Base-by-base conservation (phyloP, 2,888 invertebrate species). In the Agonopterix heracliana region DNA sequence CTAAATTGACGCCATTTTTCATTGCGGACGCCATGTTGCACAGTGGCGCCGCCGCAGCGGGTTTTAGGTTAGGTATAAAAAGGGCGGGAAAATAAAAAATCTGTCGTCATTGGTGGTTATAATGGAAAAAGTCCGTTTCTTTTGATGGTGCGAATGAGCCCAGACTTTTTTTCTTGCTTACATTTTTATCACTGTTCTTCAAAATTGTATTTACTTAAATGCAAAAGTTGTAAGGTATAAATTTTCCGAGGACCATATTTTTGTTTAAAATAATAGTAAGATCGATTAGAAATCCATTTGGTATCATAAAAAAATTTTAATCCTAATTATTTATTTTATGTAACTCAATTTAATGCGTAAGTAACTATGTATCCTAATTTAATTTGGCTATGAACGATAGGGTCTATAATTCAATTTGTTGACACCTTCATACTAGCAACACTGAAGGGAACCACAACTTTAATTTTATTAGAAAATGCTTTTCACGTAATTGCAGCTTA, bases 1-100 rank as follows among this genome's bases (percentile, higher is more conserved):
- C 70, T 75, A 86, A 86, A 87, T 87, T 80, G 85, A 68, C 74
- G 78, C 76, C 74, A 85, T 87, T 82, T 83, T 79, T 86, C 83
- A 84, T 79, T 76, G 72, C 63, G 73, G 68, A 68, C 61, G 74
- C 81, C 81, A 78, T 78, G 67, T 76, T 78, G 76, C 71, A 60
- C 71, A 63, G 70, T 61, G 65, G 70, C 66, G 68, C 67, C 63
- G 50, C 67, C 58, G 57, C 59, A 60, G 60, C 54, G 49, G 50
- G 44, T 45, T 14, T 41, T 41, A 3, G 44, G 10, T 42, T 38
- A 34, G 12, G 9, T 44, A 41, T 46, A 53, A 53, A 49, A 48
- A 47, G 13, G 42, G 48, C 42, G 41, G 36, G 46, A 53, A 53
- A 53, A 38, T 42, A 47, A 53, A 50, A 45, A 47, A 44, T 34